phyloP scores from a whole-genome alignment of 2,888 invertebrate genomes.

The Dioctria rufipes region DNA sequence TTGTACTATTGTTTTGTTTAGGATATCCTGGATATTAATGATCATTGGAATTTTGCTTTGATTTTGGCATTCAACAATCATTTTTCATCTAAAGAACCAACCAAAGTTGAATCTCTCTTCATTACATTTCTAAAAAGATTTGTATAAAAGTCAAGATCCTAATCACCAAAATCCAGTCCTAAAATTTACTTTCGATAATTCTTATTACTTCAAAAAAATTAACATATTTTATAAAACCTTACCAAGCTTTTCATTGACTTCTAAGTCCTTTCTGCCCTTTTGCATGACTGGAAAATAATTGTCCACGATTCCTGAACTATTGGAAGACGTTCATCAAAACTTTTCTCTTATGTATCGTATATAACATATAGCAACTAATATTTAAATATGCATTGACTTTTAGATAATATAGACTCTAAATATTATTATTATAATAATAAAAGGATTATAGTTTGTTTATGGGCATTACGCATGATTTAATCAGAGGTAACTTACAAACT shows the following conservation, averaged over 20 bases:
- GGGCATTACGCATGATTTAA: too few species aligned
- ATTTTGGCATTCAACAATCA: conserved; percentile 88
- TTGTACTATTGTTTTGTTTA: conserved; percentile 95
- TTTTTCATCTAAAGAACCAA: conserved; percentile 97
- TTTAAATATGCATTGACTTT: too few species aligned
- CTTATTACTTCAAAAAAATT: background rate
- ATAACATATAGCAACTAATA: too few species aligned
- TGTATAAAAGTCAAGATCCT: conserved; percentile 93
- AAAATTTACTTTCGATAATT: background rate
- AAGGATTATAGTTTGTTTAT: too few species aligned
- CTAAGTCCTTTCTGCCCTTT: conserved; percentile 83
- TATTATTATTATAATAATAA: too few species aligned
- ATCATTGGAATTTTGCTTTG: conserved; percentile 90
- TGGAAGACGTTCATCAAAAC: conserved; percentile 79
- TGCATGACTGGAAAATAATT: too few species aligned
- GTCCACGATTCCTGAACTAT: conserved; percentile 83
- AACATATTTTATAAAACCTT: background rate
- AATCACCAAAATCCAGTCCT: conserved; percentile 93
- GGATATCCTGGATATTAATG: conserved; percentile 86
- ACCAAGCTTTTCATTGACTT: conserved; percentile 85
- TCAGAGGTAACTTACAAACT: too few species aligned
- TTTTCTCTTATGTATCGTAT: conserved; percentile 77
- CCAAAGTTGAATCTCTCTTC: conserved; percentile 94
- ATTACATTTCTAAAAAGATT: conserved; percentile 86
- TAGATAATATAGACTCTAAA: too few species aligned